Base-by-base conservation (phyloP, 1,140 invertebrate genomes). In the Drosophila nebulosa region DNA sequence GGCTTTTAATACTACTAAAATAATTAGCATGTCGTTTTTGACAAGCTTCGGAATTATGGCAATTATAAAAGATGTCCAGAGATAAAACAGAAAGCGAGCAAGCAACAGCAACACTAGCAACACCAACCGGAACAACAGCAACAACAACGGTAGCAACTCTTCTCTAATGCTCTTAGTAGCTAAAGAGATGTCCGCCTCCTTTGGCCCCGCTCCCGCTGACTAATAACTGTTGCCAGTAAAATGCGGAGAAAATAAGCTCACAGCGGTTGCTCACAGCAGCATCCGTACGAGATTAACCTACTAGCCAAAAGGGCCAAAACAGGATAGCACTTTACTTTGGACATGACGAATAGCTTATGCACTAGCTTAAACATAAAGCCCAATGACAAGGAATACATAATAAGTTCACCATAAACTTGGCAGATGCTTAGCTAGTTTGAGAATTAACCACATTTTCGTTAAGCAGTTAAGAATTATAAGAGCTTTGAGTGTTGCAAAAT, bases 1-100 rank as follows among this genome's bases (percentile, higher is more conserved):
- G 39, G 16, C 39, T 46, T 46, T 46, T 12, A 32, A 9, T 46
- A 14, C 26, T 30, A 62, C 22, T 51, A 12, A 64, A 64, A 53
- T 26, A 26, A 53, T 53, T 53, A 53, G 51, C 51, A 53, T 53
- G 24, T 53, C 51, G 7, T 18, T 53, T 16, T 53, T 5, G 6
- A 53, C 27, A 62, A 55, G 18, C 36, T 5, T 32, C 32, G 53
- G 65, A 71, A 74, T 66, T 71, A 59, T 32, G 26, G 62, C 57
- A 62, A 53, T 65, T 53, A 61, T 32, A 18, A 12, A 30, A 26
- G 26, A 16, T 30, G 58, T 12, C 39, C 39, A 46, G 39, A 46
- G 27, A 55, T 55, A 32, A 18, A n/a, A 32, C 26, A 55, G 4
- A 53, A 27, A 53, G n/a, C 9, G 64, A 12, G 9, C 2, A 4